phyloP scores from a whole-genome alignment of 2,113 vertebrate genomes.

The Anoplopoma fimbria region DNA sequence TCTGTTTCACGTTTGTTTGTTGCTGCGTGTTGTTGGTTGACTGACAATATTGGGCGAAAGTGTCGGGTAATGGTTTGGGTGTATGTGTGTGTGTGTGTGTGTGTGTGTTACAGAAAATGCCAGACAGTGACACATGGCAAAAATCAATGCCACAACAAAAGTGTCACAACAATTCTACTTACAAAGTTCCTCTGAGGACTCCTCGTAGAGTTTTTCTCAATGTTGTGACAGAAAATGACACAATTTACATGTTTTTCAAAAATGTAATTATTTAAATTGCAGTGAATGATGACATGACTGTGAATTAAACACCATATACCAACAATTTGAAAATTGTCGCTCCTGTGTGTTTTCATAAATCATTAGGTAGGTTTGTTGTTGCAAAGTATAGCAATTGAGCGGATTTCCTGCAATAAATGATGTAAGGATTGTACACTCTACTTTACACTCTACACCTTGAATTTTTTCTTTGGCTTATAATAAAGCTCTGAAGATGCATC shows the following conservation, averaged over 20 bases:
- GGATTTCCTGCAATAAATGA: not conserved
- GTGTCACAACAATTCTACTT: slow-evolving; percentile 26
- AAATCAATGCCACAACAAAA: slow-evolving; percentile 42
- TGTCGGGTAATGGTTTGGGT: slow-evolving; percentile 49
- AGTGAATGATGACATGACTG: not conserved
- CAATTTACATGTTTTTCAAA: not conserved
- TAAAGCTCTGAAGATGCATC: slow-evolving; percentile 22
- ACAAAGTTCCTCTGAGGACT: slow-evolving; percentile 32
- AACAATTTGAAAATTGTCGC: slow-evolving; percentile 3
- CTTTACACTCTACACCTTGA: not conserved
- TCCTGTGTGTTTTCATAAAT: not conserved
- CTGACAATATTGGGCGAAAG: slow-evolving; percentile 55
- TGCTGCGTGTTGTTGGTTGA: slow-evolving; percentile 60
- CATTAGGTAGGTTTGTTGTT: not conserved
- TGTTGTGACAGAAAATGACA: not conserved
- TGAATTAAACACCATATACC: not conserved
- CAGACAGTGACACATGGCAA: slow-evolving; percentile 34
- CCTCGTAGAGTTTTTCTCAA: not conserved
- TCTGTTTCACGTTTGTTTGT: slow-evolving; percentile 65
- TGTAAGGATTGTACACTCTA: not conserved
- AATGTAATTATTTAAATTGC: not conserved
- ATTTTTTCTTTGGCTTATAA: slow-evolving; percentile 14
- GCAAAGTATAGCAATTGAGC: not conserved
- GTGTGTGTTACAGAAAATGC: slow-evolving; percentile 19
- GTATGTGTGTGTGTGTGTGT: slow-evolving; percentile 1